phyloP scores from a whole-genome alignment of 2,888 invertebrate species.

The Sinotaia quadrata region DNA sequence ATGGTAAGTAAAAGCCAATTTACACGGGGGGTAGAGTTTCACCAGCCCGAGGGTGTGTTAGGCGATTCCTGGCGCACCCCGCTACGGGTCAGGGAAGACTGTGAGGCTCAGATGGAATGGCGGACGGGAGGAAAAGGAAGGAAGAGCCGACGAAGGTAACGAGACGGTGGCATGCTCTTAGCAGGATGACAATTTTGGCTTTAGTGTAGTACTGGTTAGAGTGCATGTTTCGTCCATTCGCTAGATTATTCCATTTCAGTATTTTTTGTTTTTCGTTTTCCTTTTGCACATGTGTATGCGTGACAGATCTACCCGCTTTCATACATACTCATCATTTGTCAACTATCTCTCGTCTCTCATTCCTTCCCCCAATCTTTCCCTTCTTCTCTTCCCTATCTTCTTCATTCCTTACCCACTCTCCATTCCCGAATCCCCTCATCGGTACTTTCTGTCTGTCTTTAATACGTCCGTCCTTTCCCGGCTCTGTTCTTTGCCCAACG shows the following conservation, averaged over 20 bases:
- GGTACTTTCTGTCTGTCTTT: no score
- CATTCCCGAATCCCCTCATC: not conserved
- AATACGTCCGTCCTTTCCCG: no score
- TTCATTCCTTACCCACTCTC: not conserved
- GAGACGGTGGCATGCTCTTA: not conserved
- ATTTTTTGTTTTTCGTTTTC: not conserved
- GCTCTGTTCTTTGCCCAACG: no score
- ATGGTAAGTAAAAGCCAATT: no score
- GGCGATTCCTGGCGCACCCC: not conserved
- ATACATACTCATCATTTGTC: no score
- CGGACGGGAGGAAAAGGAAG: not conserved
- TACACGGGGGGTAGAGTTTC: no score
- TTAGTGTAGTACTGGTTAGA: not conserved
- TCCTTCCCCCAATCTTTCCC: conserved; percentile 5
- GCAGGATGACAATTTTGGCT: not conserved
- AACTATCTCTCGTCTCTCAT: not conserved
- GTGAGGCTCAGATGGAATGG: not conserved
- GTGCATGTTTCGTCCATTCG: not conserved
- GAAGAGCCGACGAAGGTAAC: not conserved
- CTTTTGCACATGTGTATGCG: not conserved
- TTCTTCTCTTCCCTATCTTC: not conserved
- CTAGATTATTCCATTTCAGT: not conserved
- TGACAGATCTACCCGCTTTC: not conserved
- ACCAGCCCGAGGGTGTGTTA: not conserved
- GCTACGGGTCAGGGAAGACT: not conserved